Evolutionary conservation across 2,888 invertebrate genomes (phyloP), one percentile per base, ranked within the genome.

Genomic region (Pristionchus arcanus): DNA sequence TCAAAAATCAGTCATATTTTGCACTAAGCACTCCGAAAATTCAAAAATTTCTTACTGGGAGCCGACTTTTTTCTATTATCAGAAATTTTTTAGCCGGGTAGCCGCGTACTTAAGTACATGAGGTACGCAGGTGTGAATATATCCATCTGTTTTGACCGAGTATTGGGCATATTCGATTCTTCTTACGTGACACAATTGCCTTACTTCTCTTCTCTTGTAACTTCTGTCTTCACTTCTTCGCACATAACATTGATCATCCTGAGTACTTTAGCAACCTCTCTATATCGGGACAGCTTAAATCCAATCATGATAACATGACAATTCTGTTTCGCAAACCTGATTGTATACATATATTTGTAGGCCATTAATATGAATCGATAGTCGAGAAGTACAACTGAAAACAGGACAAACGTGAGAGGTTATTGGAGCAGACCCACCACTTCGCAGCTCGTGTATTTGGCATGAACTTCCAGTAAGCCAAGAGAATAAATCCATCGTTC

Each of bases 401-500:
- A 34, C 19, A 31, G 74, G 16, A 31, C 63, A 63, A 19, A 63
- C 7, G 21, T n/a, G 63, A 63, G 63, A 19, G 11, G 21, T 37
- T 42, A 37, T 37, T 85, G 21, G 31, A 85, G 16, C 53, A 49
- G 53, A 91, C 90, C 34, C 74, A 90, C 71, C 90, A 71, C 28
- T 91, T 98, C 97, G 98, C 98, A 89, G 97, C 97, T 66, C 98
- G 97, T 96, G 98, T 98, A 96, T 98, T 98, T 86, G 98, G 98
- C 87, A 98, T 97, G 95, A 98, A 98, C 92, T 98, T 96, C 99
- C 99, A 99, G 98, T 98, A 99, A 87, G 98, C 97, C 96, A 99
- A 99, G 96, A 98, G 98, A 91, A 98, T 96, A 96, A 98, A 98
- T 2, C 98, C 99, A 96, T 99, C 98, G 95, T 98, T 98, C 92